Conservation (phyloP, 2,797 vertebrate species). For the Paedocypris micromegethes region DNA sequence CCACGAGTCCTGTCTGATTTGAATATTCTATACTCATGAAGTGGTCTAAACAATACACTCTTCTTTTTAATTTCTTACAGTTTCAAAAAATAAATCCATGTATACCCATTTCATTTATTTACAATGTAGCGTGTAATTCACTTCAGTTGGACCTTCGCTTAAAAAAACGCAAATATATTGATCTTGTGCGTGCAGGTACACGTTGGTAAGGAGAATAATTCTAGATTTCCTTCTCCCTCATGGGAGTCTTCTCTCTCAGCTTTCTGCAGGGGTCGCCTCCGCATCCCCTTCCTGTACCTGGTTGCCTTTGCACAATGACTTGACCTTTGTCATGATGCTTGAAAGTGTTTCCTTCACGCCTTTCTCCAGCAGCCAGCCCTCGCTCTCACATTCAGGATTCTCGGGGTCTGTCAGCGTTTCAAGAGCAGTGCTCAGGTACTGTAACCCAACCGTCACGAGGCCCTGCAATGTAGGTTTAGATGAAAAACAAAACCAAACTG, state of each 20-base stretch:
- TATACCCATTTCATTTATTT: conserved; percentile 56
- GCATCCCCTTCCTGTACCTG: conserved; percentile 75
- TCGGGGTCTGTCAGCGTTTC: conserved; percentile 80
- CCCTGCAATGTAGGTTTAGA: conserved; percentile 57
- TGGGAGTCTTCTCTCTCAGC: conserved; percentile 65
- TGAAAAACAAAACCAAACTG: background rate
- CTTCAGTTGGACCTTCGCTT: conserved; percentile 32
- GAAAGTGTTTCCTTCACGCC: conserved; percentile 82
- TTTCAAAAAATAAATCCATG: conserved; percentile 58
- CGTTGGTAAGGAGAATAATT: conserved; percentile 31
- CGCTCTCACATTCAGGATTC: conserved; percentile 85
- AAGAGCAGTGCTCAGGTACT: conserved; percentile 84
- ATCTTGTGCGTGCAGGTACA: conserved; percentile 12
- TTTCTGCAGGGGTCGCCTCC: conserved; percentile 62
- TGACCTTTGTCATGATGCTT: conserved; percentile 69
- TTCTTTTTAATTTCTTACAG: conserved; percentile 10
- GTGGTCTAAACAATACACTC: background rate
- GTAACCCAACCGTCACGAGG: conserved; percentile 74
- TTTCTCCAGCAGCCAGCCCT: conserved; percentile 90
- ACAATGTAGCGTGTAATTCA: conserved; percentile 44
- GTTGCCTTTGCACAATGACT: conserved; percentile 76
- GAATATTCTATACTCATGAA: background rate
- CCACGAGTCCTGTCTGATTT: conserved; percentile 7
- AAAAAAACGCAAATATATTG: conserved; percentile 5
- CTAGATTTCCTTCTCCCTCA: conserved; percentile 35